Evolutionary conservation across 2,113 vertebrate species (phyloP).

Genomic region (Passer domesticus): DNA sequence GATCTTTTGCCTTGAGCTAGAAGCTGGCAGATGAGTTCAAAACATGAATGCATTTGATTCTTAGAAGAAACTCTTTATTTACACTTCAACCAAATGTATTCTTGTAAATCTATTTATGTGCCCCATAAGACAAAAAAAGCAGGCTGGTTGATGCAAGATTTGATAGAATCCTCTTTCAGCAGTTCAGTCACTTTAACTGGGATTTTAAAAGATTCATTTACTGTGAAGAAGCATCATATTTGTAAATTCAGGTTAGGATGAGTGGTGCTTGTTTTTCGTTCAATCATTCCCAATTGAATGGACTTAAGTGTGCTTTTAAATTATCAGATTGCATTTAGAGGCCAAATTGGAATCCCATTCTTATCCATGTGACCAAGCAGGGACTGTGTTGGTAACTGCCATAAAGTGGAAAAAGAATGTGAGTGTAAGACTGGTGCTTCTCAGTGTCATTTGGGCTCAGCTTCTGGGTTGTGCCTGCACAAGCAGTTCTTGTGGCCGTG

Average conservation of each 20-base stretch:
- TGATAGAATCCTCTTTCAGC: not conserved
- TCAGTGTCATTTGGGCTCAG: not conserved
- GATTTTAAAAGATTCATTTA: not conserved
- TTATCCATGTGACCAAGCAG: not conserved
- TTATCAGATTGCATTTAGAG: not conserved
- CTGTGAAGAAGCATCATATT: not conserved
- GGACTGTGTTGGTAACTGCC: not conserved
- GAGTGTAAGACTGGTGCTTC: not conserved
- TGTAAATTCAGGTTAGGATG: not conserved
- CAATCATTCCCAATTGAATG: not conserved
- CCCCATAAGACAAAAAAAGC: not conserved
- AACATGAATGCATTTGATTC: not conserved
- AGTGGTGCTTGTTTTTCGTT: not conserved
- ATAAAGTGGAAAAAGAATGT: not conserved
- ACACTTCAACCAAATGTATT: not conserved
- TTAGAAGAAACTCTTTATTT: not conserved
- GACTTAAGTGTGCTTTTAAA: not conserved
- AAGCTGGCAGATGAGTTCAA: slow-evolving; percentile 14
- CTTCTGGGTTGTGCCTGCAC: not conserved
- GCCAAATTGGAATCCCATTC: not conserved
- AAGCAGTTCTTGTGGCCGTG: not conserved
- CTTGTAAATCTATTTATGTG: slow-evolving; percentile 1
- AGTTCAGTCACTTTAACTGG: not conserved
- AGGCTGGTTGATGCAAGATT: not conserved
- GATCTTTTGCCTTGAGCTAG: slow-evolving; percentile 18